Evolutionary conservation across 2,888 invertebrate genomes (phyloP).

Genomic region (Acleris holmiana): DNA sequence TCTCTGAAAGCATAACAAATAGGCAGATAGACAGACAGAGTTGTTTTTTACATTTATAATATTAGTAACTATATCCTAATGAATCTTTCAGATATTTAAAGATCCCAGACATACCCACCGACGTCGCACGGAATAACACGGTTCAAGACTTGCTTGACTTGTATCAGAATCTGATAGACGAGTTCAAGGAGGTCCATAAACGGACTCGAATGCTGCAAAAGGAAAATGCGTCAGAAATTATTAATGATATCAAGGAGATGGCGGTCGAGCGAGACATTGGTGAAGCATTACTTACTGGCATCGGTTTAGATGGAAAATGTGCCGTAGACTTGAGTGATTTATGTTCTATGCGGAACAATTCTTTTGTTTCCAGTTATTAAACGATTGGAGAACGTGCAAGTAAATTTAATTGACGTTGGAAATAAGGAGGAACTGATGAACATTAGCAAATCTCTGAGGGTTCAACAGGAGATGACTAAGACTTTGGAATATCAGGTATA

Average conservation of each 20-base stretch:
- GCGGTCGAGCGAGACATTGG: slow-evolving; percentile 93
- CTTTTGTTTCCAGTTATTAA: slow-evolving; percentile 73
- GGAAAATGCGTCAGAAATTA: slow-evolving; percentile 90
- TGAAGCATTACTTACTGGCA: slow-evolving; percentile 42
- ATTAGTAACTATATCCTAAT: background rate
- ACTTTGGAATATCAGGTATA: slow-evolving; percentile 75
- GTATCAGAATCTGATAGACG: slow-evolving; percentile 90
- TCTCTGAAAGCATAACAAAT: too few species aligned
- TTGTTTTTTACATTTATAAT: too few species aligned
- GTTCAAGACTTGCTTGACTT: slow-evolving; percentile 88
- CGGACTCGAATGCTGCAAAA: slow-evolving; percentile 86
- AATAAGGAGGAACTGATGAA: slow-evolving; percentile 87
- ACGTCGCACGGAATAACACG: slow-evolving; percentile 89
- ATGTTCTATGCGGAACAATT: background rate
- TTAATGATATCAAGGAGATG: slow-evolving; percentile 93
- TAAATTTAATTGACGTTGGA: slow-evolving; percentile 86
- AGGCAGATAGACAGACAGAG: too few species aligned
- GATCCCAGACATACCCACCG: slow-evolving; percentile 88
- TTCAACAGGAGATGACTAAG: slow-evolving; percentile 79
- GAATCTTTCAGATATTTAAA: slow-evolving; percentile 68
- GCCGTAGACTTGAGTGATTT: background rate
- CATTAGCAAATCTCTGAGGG: slow-evolving; percentile 77
- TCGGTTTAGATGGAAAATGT: background rate
- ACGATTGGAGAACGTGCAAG: slow-evolving; percentile 78
- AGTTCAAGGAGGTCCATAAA: slow-evolving; percentile 92